Percentiles rank a stretch among this genome's conserved stretches.
Conservation (phyloP, 2,888 invertebrate genomes). For the Drosophila kokeensis region DNA sequence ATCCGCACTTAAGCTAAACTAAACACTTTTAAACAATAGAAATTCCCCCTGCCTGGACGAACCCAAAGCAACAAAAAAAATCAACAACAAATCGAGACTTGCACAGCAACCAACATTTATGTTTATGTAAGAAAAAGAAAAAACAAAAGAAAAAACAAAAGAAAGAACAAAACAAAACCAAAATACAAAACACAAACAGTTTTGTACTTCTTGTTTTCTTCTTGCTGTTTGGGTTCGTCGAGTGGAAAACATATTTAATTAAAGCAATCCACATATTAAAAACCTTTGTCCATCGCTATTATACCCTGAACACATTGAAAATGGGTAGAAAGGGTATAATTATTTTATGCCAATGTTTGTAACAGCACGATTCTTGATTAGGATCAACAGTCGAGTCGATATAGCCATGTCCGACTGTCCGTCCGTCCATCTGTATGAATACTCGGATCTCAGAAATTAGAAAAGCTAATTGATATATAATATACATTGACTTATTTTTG, state of each 20-base stretch:
- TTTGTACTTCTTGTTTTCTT: constrained; percentile 38
- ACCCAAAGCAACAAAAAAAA: constrained; percentile 12
- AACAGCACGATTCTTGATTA: neutral
- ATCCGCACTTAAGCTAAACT: neutral
- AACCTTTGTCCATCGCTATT: constrained; percentile 55
- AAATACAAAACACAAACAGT: constrained; percentile 41
- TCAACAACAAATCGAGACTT: constrained; percentile 32
- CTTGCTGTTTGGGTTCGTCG: constrained; percentile 58
- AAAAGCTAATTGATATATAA: neutral
- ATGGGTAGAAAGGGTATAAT: neutral
- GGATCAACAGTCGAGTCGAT: neutral
- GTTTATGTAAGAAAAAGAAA: constrained; percentile 50
- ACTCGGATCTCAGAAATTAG: neutral
- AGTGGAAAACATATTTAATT: constrained; percentile 81
- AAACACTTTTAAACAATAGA: neutral
- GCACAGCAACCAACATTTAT: constrained; percentile 63
- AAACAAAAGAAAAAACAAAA: constrained; percentile 46
- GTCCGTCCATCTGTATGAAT: neutral
- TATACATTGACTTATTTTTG: neutral
- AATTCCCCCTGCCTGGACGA: constrained; percentile 4
- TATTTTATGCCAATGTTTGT: neutral
- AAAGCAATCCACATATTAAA: constrained; percentile 82
- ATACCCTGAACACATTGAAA: neutral
- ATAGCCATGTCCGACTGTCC: neutral
- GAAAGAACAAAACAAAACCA: constrained; percentile 38